A percentile compares a stretch with the other conserved stretches of the same genome.
Evolutionary conservation across 2,113 vertebrate genomes (phyloP).

Genomic region (Grantiella picta): DNA sequence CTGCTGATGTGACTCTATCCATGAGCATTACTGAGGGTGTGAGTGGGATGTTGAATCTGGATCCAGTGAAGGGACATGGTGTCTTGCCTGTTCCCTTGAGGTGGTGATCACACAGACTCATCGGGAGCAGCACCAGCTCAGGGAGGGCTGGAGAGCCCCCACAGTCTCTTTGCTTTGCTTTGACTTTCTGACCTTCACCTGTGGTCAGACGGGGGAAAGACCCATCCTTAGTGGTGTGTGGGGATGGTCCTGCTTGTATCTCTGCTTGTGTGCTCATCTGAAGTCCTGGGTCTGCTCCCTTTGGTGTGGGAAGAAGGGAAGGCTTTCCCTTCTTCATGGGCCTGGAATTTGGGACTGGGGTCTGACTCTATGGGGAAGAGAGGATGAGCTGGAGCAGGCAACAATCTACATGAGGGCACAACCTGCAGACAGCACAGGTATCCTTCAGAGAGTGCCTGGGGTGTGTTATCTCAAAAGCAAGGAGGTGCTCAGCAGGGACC

Average conservation of each 20-base stretch:
- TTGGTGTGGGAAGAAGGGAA: not conserved
- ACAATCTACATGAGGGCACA: not conserved
- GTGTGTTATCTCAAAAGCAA: constrained; percentile 55
- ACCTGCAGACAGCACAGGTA: not conserved
- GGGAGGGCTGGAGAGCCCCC: not conserved
- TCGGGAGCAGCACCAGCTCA: not conserved
- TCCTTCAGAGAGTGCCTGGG: not conserved
- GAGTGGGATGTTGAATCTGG: not conserved
- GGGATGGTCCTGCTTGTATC: not conserved
- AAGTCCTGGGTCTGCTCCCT: not conserved
- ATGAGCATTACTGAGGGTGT: not conserved
- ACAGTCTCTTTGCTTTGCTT: too few species aligned
- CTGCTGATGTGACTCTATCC: not conserved
- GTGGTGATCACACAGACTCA: not conserved
- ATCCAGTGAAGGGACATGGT: not conserved
- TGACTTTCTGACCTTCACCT: not conserved
- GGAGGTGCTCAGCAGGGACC: constrained; percentile 67
- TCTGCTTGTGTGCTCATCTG: not conserved
- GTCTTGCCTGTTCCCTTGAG: not conserved
- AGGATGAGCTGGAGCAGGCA: not conserved
- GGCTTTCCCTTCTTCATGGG: not conserved
- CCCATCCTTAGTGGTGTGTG: not conserved
- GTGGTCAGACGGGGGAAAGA: not conserved
- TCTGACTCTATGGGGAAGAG: not conserved
- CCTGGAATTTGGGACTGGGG: not conserved